Base-by-base conservation (phyloP, 2,888 invertebrate genomes). In the Erynnis tages region DNA sequence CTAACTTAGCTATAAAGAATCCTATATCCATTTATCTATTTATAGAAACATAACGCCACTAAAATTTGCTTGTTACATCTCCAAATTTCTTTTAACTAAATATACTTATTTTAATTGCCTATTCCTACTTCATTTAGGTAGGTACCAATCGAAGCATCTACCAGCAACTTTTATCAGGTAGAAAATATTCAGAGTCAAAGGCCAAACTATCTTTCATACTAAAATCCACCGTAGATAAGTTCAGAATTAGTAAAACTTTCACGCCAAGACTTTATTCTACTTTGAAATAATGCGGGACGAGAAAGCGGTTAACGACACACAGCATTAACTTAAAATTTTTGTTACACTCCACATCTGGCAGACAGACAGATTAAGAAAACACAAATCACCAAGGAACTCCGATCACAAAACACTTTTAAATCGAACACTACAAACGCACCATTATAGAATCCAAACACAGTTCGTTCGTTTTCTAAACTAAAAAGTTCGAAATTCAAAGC, bases 401-500 rank as follows among this genome's bases (percentile, higher is more conserved):
- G 65, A 79, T 62, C 78, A 75, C 65, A 59, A 54, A 57, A 76
- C 76, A 62, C 55, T 54, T 55, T 59, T 54, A 34, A 57, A 61
- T 47, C 54, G 23, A 59, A 61, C 50, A 52, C 61, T 62, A 68
- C 32, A 34, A 66, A 74, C 78, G 70, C 78, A 85, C 78, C 76
- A 82, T 79, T 57, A 69, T 58, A 56, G 63, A 67, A 76, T 30
- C 34, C 17, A 37, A 52, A 35, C 44, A 52, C 72, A 71, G 67
- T 73, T 76, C 70, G 69, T 77, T 78, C 75, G 71, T 71, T 71
- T 76, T 67, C 66, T 66, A 65, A 61, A 62, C 61, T 71, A 75
- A 73, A 78, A 78, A 79, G 73, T 82, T 79, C 76, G 77, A 75
- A 79, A 73, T 70, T 73, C 71, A 69, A 61, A 66, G 67, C 67